Base-by-base conservation (phyloP, 2,113 vertebrate genomes). In the Bagarius yarrelli region DNA sequence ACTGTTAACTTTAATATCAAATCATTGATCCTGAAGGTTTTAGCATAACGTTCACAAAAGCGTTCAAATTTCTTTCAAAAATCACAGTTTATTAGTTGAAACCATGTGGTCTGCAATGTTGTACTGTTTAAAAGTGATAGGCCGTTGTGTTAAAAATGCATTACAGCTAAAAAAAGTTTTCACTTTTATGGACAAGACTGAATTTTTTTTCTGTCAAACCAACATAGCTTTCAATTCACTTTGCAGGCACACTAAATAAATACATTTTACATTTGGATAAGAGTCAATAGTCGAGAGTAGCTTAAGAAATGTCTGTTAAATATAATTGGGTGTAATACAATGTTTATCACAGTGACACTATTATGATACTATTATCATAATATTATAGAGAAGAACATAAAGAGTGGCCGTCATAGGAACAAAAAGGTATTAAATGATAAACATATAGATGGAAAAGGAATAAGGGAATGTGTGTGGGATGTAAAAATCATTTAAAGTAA, bases 401-500 rank as follows among this genome's bases (percentile, higher is more conserved):
- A 30, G 15, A 21, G 50, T 73, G n/a, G 18, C 1, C 19, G 32
- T 73, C 5, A 59, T 5, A 16, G 18, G 53, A 50, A 56, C 5
- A 56, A 64, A 69, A 32, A 40, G 8, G 14, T 8, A 25, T 15
- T 57, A 61, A 69, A 27, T 40, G 53, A 59, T 30, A n/a, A 19
- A 75, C 3, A 40, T 63, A 81, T 64, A 52, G 69, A 56, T 36
- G 57, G 52, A 57, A n/a, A 1, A 25, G 8, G 55, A 50, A 47
- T 57, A 25, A 60, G 11, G 2, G 66, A 55, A 63, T 21, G 60
- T 67, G 34, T 50, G 27, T 44, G 44, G 52, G 36, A 40, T 69
- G 75, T 80, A 83, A 64, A 73, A 44, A 61, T 47, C 36, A 82
- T 78, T 80, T 64, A 47, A 52, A 63, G 32, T 34, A 30, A 25